These are phyloP conservation scores for Philypnodon macrostomus DNA, from an alignment of 2,797 vertebrate genomes.

Conservation along the genomic window DNA sequence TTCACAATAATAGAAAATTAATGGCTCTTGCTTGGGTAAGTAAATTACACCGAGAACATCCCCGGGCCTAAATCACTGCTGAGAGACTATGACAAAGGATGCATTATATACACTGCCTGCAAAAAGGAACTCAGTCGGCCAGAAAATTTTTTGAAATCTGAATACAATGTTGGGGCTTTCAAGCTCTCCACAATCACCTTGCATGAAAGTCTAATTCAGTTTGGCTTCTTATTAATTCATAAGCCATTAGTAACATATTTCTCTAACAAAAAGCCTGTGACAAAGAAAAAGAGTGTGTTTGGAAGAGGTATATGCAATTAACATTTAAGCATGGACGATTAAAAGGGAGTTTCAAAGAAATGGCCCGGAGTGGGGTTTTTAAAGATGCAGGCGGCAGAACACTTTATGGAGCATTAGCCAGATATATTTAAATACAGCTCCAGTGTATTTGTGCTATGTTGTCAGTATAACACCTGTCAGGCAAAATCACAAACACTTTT, in stretches of 20 bases:
- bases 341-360: slow-evolving; percentile 67
- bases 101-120: slow-evolving; percentile 66
- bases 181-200: slow-evolving; percentile 76
- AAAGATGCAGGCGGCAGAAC: slow-evolving; percentile 68
- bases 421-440: slow-evolving; percentile 61
- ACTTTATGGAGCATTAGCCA: slow-evolving; percentile 71
- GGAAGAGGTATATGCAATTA: slow-evolving; percentile 71
- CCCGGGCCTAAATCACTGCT: slow-evolving; percentile 49
- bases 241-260: slow-evolving; percentile 84
- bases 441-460: slow-evolving; percentile 49
- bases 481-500: slow-evolving; percentile 53
- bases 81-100: slow-evolving; percentile 68
- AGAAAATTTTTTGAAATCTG: slow-evolving; percentile 75
- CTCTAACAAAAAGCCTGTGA: slow-evolving; percentile 77
- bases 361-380: slow-evolving; percentile 53
- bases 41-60: slow-evolving; percentile 77
- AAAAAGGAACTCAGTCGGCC: slow-evolving; percentile 69
- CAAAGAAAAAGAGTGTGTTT: slow-evolving; percentile 63
- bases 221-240: slow-evolving; percentile 83
- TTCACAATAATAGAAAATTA: slow-evolving; percentile 84
- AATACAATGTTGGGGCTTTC: slow-evolving; percentile 75
- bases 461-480: slow-evolving; percentile 53
- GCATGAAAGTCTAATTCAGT: slow-evolving; percentile 79
- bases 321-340: slow-evolving; percentile 76
- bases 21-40: slow-evolving; percentile 74